Evolutionary conservation across 2,797 vertebrate species (phyloP), one percentile per base, ranked within the genome.

Genomic region (Labeo calbasu): DNA sequence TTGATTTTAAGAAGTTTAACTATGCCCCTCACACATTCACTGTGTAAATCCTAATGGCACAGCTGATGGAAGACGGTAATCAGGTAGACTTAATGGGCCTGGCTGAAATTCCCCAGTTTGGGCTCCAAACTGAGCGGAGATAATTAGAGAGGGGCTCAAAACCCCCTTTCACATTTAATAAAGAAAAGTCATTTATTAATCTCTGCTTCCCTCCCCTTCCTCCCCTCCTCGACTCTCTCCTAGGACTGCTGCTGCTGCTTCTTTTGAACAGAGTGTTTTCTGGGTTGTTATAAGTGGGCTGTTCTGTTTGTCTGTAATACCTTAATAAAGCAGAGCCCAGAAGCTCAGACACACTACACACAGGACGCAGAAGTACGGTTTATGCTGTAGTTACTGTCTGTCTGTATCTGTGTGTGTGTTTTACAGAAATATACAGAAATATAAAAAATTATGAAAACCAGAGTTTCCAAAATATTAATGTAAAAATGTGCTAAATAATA

Each of bases 181-280:
- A 81, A 83, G 78, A 77, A 82, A 77, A 83, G 73, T 84, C 10
- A 82, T 83, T 88, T 88, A 82, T 89, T 85, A 82, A 83, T 73
- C 28, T 77, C 59, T 21, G 17, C 25, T 50, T 32, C 55, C 36
- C 43, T 77, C n/a, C 55, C 68, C 75, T 28, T 6, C 8, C 36
- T 51, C 46, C 59, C 53, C 4, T 25, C 66, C 25, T 46, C 1
- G 5, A 36, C 50, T 63, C 57, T 69, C 53, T 63, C 61, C 9
- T 28, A 55, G 55, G 78, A 82, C 70, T 50, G 32, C 51, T 51
- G 21, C 6, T 48, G 69, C 21, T 55, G 68, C 66, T 77, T 77
- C n/a, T n/a, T n/a, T 83, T 84, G 46, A 79, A 77, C 71, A 73
- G 53, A 28, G 21, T 11, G 23, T 70, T 81, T 75, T 73, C 65